Evolutionary conservation across 2,113 vertebrate species (phyloP).

Genomic region (Cyprinodon variegatus): DNA sequence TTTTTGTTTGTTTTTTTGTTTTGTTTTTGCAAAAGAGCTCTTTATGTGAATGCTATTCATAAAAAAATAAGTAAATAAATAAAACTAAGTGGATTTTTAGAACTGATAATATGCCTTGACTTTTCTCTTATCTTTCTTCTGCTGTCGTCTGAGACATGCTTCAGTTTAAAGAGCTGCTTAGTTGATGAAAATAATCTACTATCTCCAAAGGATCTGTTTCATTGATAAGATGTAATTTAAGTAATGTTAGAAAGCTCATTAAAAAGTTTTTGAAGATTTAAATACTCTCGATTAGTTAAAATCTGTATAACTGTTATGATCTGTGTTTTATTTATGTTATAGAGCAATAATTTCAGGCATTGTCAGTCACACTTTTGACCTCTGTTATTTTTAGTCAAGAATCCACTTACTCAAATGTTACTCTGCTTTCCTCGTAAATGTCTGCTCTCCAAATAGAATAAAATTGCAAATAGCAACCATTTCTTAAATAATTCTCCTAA

Average conservation of each 20-base stretch:
- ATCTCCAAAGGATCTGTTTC: constrained; percentile 65
- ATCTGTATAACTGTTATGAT: constrained; percentile 3
- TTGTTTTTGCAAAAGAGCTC: neutral
- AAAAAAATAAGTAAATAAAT: neutral
- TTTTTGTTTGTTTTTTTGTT: neutral
- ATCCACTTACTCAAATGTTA: neutral
- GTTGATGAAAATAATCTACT: constrained; percentile 66
- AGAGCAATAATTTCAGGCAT: constrained; percentile 11
- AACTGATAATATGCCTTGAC: constrained; percentile 1
- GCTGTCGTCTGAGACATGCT: constrained; percentile 27
- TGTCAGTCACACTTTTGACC: constrained; percentile 42
- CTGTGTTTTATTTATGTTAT: constrained; percentile 14
- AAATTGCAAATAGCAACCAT: neutral
- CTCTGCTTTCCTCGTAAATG: neutral
- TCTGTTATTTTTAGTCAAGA: constrained; percentile 15
- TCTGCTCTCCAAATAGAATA: neutral
- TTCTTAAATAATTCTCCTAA: constrained; percentile 56
- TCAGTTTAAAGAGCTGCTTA: constrained; percentile 44
- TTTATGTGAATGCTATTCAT: neutral
- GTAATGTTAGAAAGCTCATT: constrained; percentile 65
- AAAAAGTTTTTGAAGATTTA: constrained; percentile 67
- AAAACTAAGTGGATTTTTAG: neutral
- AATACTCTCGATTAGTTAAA: constrained; percentile 46
- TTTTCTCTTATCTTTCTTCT: neutral
- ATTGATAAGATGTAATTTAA: constrained; percentile 59